A percentile compares a stretch with the other conserved stretches of the same genome.
Conservation (phyloP, 2,888 invertebrate species). For the Cylloceria caligata region DNA sequence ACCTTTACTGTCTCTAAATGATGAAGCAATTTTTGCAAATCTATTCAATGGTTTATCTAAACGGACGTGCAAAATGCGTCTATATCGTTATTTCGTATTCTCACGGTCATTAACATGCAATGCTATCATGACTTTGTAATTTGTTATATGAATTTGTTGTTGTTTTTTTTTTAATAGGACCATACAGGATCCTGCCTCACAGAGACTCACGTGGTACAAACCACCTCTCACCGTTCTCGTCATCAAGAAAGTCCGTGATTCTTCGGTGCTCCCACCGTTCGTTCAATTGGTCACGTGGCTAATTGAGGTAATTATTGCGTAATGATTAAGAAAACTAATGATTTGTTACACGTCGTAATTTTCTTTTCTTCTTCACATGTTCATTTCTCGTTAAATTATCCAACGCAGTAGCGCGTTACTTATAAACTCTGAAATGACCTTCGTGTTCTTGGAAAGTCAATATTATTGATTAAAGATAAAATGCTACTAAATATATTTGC, state of each 20-base stretch:
- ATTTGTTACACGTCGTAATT: neutral
- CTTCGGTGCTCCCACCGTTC: constrained; percentile 94
- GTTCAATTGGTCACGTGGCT: constrained; percentile 97
- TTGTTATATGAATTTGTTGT: constrained; percentile 2
- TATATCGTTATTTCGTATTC: no score
- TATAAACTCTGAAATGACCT: neutral
- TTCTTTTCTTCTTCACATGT: constrained; percentile 27
- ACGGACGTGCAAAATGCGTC: no score
- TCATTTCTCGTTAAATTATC: constrained; percentile 35
- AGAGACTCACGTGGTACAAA: constrained; percentile 98
- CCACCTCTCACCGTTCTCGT: constrained; percentile 98
- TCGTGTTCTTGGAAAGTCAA: neutral
- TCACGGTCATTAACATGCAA: constrained; percentile 3
- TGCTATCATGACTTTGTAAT: neutral
- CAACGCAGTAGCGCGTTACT: neutral
- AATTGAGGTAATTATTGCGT: constrained; percentile 88
- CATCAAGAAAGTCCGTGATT: constrained; percentile 98
- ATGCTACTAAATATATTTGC: neutral
- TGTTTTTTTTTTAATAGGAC: constrained; percentile 88
- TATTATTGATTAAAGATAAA: neutral
- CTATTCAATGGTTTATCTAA: neutral
- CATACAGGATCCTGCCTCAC: constrained; percentile 98
- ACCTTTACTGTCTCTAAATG: neutral
- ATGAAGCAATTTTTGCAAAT: constrained; percentile 13
- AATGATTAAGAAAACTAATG: constrained; percentile 22